Evolutionary conservation across 2,888 invertebrate genomes (phyloP).

Genomic region (Limnephilus auricula): DNA sequence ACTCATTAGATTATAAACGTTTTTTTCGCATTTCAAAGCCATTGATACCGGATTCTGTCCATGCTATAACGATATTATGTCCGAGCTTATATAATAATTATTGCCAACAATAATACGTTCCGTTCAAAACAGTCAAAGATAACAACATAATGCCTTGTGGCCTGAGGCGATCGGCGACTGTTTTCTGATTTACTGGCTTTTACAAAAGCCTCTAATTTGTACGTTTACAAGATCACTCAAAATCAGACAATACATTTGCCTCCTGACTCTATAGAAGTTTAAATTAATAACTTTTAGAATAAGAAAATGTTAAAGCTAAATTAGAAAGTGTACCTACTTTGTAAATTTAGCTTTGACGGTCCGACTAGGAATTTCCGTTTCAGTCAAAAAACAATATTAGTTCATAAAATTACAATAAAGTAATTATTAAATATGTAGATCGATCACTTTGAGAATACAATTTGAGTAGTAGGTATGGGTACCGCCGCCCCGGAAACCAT

Average conservation of each 20-base stretch:
- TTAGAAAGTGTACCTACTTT: no score
- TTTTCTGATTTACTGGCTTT: background rate
- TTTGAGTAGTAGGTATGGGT: no score
- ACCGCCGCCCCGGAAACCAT: no score
- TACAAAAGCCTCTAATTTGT: background rate
- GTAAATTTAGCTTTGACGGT: no score
- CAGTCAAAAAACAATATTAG: no score
- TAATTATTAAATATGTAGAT: no score
- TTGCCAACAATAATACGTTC: background rate
- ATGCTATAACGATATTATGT: background rate
- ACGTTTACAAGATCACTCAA: background rate
- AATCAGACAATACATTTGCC: background rate
- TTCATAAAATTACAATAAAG: no score
- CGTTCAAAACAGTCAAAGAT: background rate
- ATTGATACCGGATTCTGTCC: slow-evolving; percentile 2
- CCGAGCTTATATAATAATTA: background rate
- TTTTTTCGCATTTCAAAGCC: slow-evolving; percentile 2
- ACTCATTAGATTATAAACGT: background rate
- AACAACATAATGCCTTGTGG: background rate
- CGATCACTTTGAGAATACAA: no score
- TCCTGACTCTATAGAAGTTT: no score
- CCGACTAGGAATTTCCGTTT: no score
- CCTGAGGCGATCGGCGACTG: background rate
- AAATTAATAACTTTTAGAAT: no score
- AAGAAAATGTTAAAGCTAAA: no score